Conservation (phyloP, 2,797 vertebrate genomes). For the Macrochelys suwanniensis region DNA sequence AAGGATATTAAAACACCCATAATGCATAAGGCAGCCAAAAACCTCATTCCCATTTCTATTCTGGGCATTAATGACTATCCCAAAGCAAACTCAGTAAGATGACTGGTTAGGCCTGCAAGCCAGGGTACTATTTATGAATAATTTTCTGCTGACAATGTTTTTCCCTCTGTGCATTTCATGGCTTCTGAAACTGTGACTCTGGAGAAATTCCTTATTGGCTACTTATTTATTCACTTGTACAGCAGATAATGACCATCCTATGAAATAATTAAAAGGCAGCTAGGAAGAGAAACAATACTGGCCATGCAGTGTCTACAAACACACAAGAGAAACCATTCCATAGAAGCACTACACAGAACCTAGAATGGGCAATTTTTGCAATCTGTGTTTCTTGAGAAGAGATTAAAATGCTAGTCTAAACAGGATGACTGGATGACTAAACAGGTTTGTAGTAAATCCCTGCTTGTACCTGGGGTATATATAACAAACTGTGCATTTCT, state of each 20-base stretch:
- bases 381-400: neutral
- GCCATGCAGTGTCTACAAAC: neutral
- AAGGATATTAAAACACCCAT: neutral
- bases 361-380: accelerated
- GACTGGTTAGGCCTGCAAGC: neutral
- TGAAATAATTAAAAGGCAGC: neutral
- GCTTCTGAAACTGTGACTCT: neutral
- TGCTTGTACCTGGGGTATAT: neutral
- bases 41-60: neutral
- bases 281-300: neutral
- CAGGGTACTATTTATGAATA: neutral
- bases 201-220: neutral
- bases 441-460: neutral
- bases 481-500: neutral
- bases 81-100: slow-evolving; percentile 9
- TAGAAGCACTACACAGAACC: neutral
- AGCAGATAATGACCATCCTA: neutral
- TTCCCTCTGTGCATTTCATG: neutral
- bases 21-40: neutral
- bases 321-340: accelerated
- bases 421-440: neutral
- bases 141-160: neutral
- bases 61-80: neutral
- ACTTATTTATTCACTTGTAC: neutral
- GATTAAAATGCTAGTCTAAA: neutral